phyloP scores from a whole-genome alignment of 2,113 vertebrate genomes.

The Mus spicilegus region DNA sequence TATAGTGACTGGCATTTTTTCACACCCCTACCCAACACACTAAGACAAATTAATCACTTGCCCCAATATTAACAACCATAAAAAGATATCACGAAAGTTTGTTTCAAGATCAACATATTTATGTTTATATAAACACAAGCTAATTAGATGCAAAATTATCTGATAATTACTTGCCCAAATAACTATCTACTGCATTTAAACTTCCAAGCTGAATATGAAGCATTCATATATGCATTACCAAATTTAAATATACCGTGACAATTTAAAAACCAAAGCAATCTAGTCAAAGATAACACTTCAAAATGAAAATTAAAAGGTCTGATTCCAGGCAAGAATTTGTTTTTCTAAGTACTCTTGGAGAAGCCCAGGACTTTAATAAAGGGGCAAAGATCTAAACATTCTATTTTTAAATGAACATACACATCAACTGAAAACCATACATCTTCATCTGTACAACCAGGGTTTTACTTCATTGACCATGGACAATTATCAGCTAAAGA shows the following conservation, averaged over 20 bases:
- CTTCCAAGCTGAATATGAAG: slow-evolving; percentile 44
- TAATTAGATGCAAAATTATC: slow-evolving; percentile 68
- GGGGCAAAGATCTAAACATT: slow-evolving; percentile 62
- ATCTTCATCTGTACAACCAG: slow-evolving; percentile 69
- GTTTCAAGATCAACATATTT: slow-evolving; percentile 67
- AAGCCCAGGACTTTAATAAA: slow-evolving; percentile 61
- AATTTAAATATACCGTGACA: slow-evolving; percentile 49
- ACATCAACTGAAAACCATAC: slow-evolving; percentile 70
- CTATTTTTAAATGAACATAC: slow-evolving; percentile 69
- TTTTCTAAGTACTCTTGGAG: slow-evolving; percentile 50
- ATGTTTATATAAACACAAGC: slow-evolving; percentile 58
- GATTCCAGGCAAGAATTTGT: slow-evolving; percentile 43
- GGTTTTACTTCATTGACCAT: slow-evolving; percentile 76
- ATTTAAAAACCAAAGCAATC: slow-evolving; percentile 42
- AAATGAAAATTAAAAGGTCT: slow-evolving; percentile 44
- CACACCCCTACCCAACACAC: neutral
- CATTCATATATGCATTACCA: neutral
- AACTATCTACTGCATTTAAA: slow-evolving; percentile 64
- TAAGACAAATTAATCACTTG: slow-evolving; percentile 49
- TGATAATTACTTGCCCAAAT: slow-evolving; percentile 69
- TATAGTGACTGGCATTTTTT: neutral
- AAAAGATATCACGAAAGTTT: slow-evolving; percentile 58
- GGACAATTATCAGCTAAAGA: slow-evolving; percentile 80
- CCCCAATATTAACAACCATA: slow-evolving; percentile 23
- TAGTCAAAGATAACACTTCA: slow-evolving; percentile 42